phyloP scores from a whole-genome alignment of 2,113 vertebrate species.

The Telmatochromis sp. region DNA sequence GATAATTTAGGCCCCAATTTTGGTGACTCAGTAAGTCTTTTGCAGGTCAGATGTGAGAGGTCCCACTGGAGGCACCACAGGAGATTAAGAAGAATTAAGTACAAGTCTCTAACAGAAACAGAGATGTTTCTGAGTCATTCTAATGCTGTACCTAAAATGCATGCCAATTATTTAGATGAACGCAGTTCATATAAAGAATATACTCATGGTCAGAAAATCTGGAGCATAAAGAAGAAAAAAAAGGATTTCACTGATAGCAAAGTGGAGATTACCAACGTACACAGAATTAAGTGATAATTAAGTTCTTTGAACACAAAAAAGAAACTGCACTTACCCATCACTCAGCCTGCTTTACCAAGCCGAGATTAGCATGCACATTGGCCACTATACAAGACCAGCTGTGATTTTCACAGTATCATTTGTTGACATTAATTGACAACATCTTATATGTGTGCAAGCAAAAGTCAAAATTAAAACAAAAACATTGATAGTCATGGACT shows the following conservation, averaged over 20 bases:
- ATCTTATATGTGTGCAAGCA: neutral
- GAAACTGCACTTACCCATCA: neutral
- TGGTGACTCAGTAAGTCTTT: neutral
- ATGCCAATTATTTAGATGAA: neutral
- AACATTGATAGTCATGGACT: neutral
- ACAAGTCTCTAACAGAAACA: fast-evolving
- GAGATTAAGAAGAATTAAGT: neutral
- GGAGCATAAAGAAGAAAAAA: neutral
- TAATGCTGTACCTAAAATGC: neutral
- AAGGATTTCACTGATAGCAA: neutral
- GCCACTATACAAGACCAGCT: neutral
- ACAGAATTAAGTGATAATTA: neutral
- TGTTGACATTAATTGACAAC: neutral
- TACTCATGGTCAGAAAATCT: neutral
- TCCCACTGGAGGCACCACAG: neutral
- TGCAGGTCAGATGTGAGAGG: too few relatives aligned
- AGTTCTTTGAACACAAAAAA: neutral
- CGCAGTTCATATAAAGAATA: fast-evolving
- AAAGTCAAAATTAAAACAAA: neutral
- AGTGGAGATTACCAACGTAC: neutral
- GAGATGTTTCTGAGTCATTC: neutral
- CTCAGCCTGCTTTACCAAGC: neutral
- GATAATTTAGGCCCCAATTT: neutral
- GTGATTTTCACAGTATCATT: neutral
- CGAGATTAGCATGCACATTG: neutral